phyloP scores from a whole-genome alignment of 2,113 vertebrate species.

The Mobula hypostoma region DNA sequence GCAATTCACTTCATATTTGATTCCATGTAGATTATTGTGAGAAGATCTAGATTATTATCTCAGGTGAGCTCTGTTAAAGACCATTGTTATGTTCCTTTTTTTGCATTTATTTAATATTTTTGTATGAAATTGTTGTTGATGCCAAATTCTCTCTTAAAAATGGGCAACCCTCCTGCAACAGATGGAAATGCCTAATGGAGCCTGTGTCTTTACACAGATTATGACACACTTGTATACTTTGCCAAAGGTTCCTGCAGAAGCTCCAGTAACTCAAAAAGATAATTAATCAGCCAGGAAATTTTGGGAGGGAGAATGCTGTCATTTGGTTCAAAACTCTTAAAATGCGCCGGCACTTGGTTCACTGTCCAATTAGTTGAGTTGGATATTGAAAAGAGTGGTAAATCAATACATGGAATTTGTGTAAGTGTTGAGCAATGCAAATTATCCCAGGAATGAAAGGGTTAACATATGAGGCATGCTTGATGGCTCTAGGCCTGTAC shows the following conservation, averaged over 20 bases:
- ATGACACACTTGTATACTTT: background rate
- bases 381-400: background rate
- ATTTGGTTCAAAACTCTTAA: background rate
- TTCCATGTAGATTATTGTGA: background rate
- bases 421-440: too few relatives aligned
- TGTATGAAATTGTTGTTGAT: background rate
- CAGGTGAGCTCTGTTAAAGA: background rate
- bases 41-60: background rate
- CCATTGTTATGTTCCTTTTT: background rate
- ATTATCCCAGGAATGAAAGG: too few relatives aligned
- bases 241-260: background rate
- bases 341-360: background rate
- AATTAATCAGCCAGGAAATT: background rate
- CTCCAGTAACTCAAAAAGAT: background rate
- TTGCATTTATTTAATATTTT: constrained; percentile 8
- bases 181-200: background rate
- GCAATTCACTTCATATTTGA: background rate
- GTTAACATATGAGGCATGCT: too few relatives aligned
- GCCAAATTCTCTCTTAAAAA: constrained; percentile 11
- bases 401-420: background rate
- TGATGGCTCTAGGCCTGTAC: too few relatives aligned
- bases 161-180: background rate
- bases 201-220: background rate
- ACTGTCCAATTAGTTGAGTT: background rate
- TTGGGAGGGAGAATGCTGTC: background rate